Conservation (phyloP, 1,140 invertebrate species). For the Coelopa frigida region DNA sequence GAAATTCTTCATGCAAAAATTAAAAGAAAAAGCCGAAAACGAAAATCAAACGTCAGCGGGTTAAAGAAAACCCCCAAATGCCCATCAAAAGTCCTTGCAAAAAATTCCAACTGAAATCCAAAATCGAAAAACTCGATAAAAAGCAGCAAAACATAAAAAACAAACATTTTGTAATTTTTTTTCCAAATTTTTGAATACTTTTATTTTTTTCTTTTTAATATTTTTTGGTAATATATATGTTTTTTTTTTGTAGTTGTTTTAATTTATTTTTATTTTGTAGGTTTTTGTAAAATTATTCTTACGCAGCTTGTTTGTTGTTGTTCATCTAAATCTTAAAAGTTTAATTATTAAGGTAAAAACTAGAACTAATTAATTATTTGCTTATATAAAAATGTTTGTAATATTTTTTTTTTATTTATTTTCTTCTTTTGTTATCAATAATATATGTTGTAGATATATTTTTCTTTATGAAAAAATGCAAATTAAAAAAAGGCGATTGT, state of each 20-base stretch:
- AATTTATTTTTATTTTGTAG: constrained; percentile 8
- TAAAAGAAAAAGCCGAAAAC: too few species aligned
- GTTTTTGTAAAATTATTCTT: constrained; percentile 13
- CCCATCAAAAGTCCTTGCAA: too few species aligned
- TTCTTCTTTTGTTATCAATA: constrained; percentile 4
- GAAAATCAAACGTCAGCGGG: too few species aligned
- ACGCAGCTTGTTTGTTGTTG: constrained; percentile 15
- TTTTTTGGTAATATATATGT: constrained; percentile 13
- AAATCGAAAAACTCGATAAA: too few species aligned
- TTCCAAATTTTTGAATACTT: constrained; percentile 11
- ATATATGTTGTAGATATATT: background rate
- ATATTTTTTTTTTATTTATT: background rate
- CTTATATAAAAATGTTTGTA: constrained; percentile 1
- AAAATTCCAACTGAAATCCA: too few species aligned
- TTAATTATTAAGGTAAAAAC: constrained; percentile 6
- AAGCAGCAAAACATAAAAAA: background rate
- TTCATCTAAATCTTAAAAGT: constrained; percentile 1
- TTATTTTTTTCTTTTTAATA: constrained; percentile 10
- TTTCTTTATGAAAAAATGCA: constrained; percentile 8
- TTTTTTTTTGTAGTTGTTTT: constrained; percentile 9
- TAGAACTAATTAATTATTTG: background rate
- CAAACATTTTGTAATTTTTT: constrained; percentile 8
- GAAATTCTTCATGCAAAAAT: too few species aligned
- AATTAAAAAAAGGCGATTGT: constrained; percentile 7
- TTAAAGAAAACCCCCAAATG: too few species aligned